These are phyloP conservation scores for Cantharis rufa DNA, from an alignment of 2,888 invertebrate genomes.

Conservation along the genomic window DNA sequence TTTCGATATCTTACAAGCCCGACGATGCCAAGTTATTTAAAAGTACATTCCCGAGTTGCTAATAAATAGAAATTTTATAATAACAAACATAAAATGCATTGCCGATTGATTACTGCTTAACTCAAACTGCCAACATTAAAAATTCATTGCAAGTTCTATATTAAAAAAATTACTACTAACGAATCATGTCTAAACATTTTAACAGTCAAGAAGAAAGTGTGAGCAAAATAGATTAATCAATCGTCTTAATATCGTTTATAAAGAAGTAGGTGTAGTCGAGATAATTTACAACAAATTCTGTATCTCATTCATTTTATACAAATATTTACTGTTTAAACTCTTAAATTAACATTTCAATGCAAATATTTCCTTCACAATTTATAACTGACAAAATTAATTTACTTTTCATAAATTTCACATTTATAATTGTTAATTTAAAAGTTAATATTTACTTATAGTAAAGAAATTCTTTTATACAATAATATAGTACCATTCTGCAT, in stretches of 20 bases:
- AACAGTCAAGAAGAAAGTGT: background rate
- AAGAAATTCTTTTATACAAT: slow-evolving; percentile 4
- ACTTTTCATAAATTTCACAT: background rate
- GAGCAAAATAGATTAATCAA: background rate
- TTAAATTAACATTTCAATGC: background rate
- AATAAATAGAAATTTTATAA: background rate
- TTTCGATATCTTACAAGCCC: background rate
- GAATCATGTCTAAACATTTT: background rate
- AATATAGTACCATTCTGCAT: slow-evolving; percentile 19
- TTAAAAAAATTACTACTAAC: background rate
- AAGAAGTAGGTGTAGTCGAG: background rate
- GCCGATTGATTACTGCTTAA: background rate
- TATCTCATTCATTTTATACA: background rate
- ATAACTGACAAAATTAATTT: background rate
- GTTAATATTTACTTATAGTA: background rate
- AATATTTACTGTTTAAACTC: background rate
- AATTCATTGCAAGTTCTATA: background rate
- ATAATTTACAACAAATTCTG: background rate
- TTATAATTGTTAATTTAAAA: background rate
- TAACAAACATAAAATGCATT: background rate
- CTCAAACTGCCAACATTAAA: background rate
- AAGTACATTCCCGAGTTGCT: background rate
- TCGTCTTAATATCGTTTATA: background rate
- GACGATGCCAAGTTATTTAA: background rate
- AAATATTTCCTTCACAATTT: background rate